Evolutionary conservation across 1,140 invertebrate genomes (phyloP).

Genomic region (Platorchestia sp.): DNA sequence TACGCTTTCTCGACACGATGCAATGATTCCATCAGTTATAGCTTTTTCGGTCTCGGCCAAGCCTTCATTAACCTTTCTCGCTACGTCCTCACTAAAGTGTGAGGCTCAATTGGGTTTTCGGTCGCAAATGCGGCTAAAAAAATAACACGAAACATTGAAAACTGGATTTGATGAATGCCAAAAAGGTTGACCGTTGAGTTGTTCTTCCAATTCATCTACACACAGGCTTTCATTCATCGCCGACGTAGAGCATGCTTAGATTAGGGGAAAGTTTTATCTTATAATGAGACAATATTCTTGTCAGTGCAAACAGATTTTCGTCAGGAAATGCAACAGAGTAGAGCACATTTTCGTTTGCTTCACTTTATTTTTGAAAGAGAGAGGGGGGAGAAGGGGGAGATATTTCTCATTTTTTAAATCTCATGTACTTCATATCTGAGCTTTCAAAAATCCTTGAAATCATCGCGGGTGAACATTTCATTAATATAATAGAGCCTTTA

Average conservation of each 20-base stretch:
- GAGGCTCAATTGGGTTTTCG: neutral
- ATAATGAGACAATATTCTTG: neutral
- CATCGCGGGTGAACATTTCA: too few species aligned
- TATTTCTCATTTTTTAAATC: too few species aligned
- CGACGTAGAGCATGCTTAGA: neutral
- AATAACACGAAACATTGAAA: neutral
- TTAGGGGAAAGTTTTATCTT: neutral
- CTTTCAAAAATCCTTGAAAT: too few species aligned
- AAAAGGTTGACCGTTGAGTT: neutral
- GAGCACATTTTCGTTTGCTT: neutral
- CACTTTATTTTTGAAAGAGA: too few species aligned
- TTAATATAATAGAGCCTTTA: too few species aligned
- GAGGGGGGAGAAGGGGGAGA: too few species aligned
- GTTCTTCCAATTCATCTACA: too few species aligned
- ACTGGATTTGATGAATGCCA: neutral
- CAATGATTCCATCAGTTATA: neutral
- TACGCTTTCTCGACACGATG: neutral
- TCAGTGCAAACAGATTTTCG: neutral
- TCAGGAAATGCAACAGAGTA: neutral
- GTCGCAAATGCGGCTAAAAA: neutral
- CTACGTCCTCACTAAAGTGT: neutral
- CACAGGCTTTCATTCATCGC: neutral
- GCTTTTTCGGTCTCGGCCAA: neutral
- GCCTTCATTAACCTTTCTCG: neutral
- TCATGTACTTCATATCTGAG: too few species aligned